These are phyloP conservation scores for Brachyptera putata DNA, from an alignment of 2,888 invertebrate species.

Conservation along the genomic window DNA sequence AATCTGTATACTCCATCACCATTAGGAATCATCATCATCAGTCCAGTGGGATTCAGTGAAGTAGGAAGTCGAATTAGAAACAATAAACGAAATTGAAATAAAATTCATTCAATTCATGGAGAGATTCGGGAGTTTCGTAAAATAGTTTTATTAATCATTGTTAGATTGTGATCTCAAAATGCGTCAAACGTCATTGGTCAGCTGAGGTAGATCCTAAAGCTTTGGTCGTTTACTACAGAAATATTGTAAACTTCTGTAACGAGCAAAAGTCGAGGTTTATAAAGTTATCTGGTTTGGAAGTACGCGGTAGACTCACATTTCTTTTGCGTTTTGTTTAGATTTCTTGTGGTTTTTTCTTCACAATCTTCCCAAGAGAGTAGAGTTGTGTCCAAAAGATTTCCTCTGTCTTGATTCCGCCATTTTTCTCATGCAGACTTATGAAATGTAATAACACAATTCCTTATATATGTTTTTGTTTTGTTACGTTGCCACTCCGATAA, in stretches of 20 bases:
- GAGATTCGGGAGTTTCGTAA: too few relatives aligned
- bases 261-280: conserved; percentile 16
- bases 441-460: conserved; percentile 25
- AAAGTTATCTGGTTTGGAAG: conserved; percentile 25
- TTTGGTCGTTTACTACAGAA: too few relatives aligned
- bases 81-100: too few relatives aligned
- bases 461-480: conserved; percentile 15
- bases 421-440: conserved; percentile 3
- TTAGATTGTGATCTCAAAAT: too few relatives aligned
- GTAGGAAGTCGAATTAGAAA: too few relatives aligned
- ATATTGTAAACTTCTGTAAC: conserved; percentile 18
- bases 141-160: too few relatives aligned
- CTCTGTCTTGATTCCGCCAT: conserved; percentile 25
- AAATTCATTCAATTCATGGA: too few relatives aligned
- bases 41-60: too few relatives aligned
- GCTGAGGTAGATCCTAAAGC: too few relatives aligned
- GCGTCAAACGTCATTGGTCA: too few relatives aligned
- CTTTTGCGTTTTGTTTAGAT: conserved; percentile 22
- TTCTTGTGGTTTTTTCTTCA: background rate
- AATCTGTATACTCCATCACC: too few relatives aligned
- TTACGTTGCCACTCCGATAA: background rate
- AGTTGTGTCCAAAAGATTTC: conserved; percentile 22
- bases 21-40: too few relatives aligned
- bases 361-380: conserved; percentile 9
- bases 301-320: conserved; percentile 8